Evolutionary conservation across 2,888 invertebrate species (phyloP).

Genomic region (Busseola fusca): DNA sequence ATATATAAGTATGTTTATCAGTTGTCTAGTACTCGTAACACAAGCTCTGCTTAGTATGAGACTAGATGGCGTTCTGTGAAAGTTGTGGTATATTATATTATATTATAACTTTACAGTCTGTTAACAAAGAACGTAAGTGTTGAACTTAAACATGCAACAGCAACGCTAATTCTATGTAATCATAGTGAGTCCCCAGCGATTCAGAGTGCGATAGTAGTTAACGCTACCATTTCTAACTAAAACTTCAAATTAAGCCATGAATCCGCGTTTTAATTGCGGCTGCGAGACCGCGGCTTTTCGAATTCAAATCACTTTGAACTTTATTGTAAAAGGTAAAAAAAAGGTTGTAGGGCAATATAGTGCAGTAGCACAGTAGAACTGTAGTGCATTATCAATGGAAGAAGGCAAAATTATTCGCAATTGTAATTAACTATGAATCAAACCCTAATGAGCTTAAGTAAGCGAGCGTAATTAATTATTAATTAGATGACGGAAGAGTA

Average conservation of each 20-base stretch:
- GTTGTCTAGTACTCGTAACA: too few relatives aligned
- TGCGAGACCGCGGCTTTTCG: conserved; percentile 32
- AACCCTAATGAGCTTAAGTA: not conserved
- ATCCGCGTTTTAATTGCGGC: conserved; percentile 51
- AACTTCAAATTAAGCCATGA: conserved; percentile 45
- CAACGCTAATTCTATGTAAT: conserved; percentile 25
- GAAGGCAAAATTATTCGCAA: not conserved
- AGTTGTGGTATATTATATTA: too few relatives aligned
- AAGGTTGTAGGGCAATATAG: not conserved
- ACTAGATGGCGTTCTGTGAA: too few relatives aligned
- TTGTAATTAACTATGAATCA: not conserved
- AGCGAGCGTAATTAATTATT: not conserved
- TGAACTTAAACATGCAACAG: not conserved
- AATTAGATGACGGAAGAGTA: not conserved
- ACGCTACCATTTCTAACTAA: conserved; percentile 37
- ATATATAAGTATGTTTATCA: too few relatives aligned
- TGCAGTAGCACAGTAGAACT: not conserved
- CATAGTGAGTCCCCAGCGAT: conserved; percentile 15
- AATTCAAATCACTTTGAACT: conserved; percentile 45
- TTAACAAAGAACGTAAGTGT: not conserved
- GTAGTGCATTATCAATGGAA: not conserved
- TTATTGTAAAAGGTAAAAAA: conserved; percentile 22
- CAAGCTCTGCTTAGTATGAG: too few relatives aligned
- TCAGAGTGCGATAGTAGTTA: conserved; percentile 36
- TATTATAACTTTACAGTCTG: too few relatives aligned